Conservation (phyloP, 2,888 invertebrate species). For the Scaptomyza flava region DNA sequence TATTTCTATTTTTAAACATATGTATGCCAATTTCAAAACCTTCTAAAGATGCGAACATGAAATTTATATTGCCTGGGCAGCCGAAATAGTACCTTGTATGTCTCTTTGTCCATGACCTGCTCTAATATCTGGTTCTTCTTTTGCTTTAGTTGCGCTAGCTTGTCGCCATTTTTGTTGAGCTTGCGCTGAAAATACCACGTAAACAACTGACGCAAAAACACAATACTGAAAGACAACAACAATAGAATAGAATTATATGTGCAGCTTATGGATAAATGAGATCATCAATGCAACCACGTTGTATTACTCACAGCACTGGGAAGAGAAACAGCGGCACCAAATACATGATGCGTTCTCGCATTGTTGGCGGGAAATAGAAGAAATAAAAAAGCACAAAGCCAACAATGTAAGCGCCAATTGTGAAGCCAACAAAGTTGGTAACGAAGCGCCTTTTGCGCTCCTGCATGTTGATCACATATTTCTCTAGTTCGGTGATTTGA, state of each 20-base stretch:
- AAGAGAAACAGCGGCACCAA: slow-evolving; percentile 91
- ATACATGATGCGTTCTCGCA: slow-evolving; percentile 90
- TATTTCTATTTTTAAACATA: not conserved
- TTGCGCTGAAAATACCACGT: slow-evolving; percentile 95
- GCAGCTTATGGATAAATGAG: slow-evolving; percentile 27
- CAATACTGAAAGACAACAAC: slow-evolving; percentile 86
- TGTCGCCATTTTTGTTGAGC: slow-evolving; percentile 90
- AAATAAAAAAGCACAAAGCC: slow-evolving; percentile 91
- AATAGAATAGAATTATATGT: slow-evolving; percentile 10
- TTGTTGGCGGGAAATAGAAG: slow-evolving; percentile 91
- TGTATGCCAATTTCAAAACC: not conserved
- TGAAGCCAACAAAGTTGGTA: slow-evolving; percentile 90
- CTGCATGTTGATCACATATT: slow-evolving; percentile 92
- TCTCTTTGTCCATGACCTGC: slow-evolving; percentile 98
- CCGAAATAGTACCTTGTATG: slow-evolving; percentile 90
- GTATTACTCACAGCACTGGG: slow-evolving; percentile 91
- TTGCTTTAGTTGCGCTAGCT: slow-evolving; percentile 89
- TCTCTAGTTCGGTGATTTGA: slow-evolving; percentile 92
- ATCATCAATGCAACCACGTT: slow-evolving; percentile 21
- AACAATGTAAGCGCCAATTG: slow-evolving; percentile 89
- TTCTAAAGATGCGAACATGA: not conserved
- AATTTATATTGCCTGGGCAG: not conserved
- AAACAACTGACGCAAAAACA: slow-evolving; percentile 90
- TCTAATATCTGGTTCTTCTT: slow-evolving; percentile 95
- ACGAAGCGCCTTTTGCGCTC: slow-evolving; percentile 92